Conservation (phyloP, 2,888 invertebrate species). For the Habrosyne pyritoides region DNA sequence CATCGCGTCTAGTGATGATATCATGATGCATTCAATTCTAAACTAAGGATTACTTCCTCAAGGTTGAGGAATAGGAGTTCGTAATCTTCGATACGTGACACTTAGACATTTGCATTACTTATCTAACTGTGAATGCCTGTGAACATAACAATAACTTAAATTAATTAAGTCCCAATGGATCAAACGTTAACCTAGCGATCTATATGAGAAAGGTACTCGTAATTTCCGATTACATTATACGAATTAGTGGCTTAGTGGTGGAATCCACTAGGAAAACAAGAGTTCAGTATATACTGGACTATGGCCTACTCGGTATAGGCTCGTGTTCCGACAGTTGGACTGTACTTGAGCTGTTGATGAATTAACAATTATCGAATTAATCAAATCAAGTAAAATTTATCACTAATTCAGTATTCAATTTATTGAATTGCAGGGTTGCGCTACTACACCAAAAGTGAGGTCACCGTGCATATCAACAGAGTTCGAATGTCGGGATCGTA, state of each 20-base stretch:
- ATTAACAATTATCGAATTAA: not conserved
- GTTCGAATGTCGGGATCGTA: conserved; percentile 90
- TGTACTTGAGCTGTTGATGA: not conserved
- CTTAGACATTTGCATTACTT: conserved; percentile 8
- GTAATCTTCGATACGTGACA: not conserved
- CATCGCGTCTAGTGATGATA: conserved; percentile 12
- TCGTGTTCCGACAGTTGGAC: not conserved
- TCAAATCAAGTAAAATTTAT: not conserved
- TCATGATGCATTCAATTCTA: conserved; percentile 3
- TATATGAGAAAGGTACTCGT: too few species aligned
- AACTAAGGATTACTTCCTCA: conserved; percentile 2
- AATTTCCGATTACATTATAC: too few species aligned
- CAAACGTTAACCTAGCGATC: not conserved
- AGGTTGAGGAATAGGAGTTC: not conserved
- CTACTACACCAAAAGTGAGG: conserved; percentile 73
- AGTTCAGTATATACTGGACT: too few species aligned
- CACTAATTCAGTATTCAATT: not conserved
- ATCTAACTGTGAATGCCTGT: not conserved
- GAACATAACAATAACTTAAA: not conserved
- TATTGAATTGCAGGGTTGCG: conserved; percentile 82
- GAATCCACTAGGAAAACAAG: too few species aligned
- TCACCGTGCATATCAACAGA: conserved; percentile 89
- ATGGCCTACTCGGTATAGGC: too few species aligned
- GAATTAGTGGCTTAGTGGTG: too few species aligned
- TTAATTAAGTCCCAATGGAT: not conserved